phyloP scores from a whole-genome alignment of 2,797 vertebrate genomes.

The Tapirus indicus region DNA sequence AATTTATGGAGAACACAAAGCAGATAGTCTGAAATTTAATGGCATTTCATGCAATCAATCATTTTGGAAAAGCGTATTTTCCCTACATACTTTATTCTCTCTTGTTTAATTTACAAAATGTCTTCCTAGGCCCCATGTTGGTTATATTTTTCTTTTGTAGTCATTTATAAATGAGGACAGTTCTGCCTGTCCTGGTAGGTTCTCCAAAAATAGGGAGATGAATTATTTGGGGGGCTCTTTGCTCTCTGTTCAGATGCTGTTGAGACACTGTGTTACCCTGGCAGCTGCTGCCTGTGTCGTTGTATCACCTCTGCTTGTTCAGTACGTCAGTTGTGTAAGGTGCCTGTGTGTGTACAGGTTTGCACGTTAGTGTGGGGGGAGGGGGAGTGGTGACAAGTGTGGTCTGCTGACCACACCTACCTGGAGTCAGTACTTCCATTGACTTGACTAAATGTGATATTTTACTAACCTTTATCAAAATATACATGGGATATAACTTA shows the following conservation, averaged over 20 bases:
- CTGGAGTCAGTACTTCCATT: background rate
- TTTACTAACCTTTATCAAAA: background rate
- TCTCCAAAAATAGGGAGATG: slow-evolving; percentile 7
- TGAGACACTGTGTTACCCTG: background rate
- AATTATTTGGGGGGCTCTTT: background rate
- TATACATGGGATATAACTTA: background rate
- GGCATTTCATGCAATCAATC: slow-evolving; percentile 54
- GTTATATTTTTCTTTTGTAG: slow-evolving; percentile 54
- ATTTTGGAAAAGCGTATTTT: slow-evolving; percentile 48
- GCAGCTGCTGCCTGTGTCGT: background rate
- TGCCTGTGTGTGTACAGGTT: accelerated
- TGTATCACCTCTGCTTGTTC: background rate
- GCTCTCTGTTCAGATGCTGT: background rate
- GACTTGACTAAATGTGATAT: background rate
- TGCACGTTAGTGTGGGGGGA: background rate
- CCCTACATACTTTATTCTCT: slow-evolving; percentile 21
- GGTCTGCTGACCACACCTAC: background rate
- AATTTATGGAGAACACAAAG: slow-evolving; percentile 40
- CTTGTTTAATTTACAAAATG: slow-evolving; percentile 61
- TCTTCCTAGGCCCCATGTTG: background rate
- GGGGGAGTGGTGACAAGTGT: background rate
- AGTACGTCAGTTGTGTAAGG: background rate
- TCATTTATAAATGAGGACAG: slow-evolving; percentile 43
- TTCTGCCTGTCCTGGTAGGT: background rate
- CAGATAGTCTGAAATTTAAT: slow-evolving; percentile 64